Evolutionary conservation across 2,888 invertebrate genomes (phyloP).

Genomic region (Harpagoxenus sublaevis): DNA sequence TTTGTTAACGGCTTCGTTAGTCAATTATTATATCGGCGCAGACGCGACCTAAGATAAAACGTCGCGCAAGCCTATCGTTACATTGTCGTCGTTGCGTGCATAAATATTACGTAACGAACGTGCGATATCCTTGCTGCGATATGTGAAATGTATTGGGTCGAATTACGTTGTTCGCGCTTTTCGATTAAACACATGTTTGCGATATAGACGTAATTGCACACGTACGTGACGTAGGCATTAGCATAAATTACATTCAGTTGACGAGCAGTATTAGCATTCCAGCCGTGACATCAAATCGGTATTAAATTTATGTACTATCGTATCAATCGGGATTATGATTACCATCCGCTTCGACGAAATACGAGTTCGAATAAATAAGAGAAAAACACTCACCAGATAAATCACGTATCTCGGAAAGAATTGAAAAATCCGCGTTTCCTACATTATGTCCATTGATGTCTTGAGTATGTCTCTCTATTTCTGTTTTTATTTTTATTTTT

Average conservation of each 20-base stretch:
- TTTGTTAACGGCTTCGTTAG: constrained; percentile 23
- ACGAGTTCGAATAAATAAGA: neutral
- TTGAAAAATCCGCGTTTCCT: neutral
- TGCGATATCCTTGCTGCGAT: neutral
- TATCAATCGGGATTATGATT: constrained; percentile 4
- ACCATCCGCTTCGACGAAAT: neutral
- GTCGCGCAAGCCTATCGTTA: neutral
- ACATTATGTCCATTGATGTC: neutral
- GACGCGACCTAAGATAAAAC: constrained; percentile 21
- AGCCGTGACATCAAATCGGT: neutral
- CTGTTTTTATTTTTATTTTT: neutral
- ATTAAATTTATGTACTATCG: neutral
- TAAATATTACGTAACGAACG: constrained; percentile 24
- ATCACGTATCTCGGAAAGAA: neutral
- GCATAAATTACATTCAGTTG: neutral
- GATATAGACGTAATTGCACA: neutral
- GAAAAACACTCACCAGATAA: neutral
- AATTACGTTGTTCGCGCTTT: neutral
- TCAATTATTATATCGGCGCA: constrained; percentile 31
- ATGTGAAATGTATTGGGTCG: neutral
- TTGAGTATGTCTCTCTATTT: neutral
- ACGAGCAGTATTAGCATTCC: neutral
- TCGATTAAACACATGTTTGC: neutral
- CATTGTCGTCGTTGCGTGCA: neutral
- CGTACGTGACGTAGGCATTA: neutral